A percentile compares a stretch with the other conserved stretches of the same genome.
Conservation (phyloP, 2,888 invertebrate species). For the Melinopterus prodromus region DNA sequence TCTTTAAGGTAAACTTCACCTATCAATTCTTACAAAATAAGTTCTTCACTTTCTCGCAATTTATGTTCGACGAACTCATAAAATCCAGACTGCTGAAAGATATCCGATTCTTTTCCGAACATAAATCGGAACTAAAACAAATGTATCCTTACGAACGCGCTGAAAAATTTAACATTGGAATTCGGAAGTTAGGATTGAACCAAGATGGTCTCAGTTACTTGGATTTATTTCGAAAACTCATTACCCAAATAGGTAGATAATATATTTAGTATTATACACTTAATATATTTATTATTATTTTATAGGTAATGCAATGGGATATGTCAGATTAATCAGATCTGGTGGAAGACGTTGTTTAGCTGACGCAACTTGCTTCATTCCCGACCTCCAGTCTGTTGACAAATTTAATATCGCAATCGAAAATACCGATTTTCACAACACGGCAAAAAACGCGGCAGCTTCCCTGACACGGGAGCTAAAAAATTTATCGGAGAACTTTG, state of each 20-base stretch:
- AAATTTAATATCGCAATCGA: slow-evolving; percentile 69
- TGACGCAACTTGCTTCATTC: slow-evolving; percentile 89
- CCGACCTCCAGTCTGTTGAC: slow-evolving; percentile 73
- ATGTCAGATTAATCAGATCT: slow-evolving; percentile 91
- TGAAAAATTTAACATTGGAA: slow-evolving; percentile 91
- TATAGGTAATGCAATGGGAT: slow-evolving; percentile 90
- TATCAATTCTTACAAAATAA: slow-evolving; percentile 95
- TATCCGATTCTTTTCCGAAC: slow-evolving; percentile 82
- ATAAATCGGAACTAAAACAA: slow-evolving; percentile 69
- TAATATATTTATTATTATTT: slow-evolving; percentile 28
- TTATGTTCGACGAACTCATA: slow-evolving; percentile 97
- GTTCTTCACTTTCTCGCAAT: slow-evolving; percentile 94
- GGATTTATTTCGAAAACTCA: slow-evolving; percentile 90
- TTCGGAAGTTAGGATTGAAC: slow-evolving; percentile 84
- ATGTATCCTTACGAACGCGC: slow-evolving; percentile 90
- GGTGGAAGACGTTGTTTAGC: slow-evolving; percentile 94
- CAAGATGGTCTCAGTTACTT: slow-evolving; percentile 87
- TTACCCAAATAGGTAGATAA: slow-evolving; percentile 77
- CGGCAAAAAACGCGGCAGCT: slow-evolving; percentile 72
- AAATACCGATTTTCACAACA: slow-evolving; percentile 67
- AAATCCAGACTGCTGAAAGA: slow-evolving; percentile 94
- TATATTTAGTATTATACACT: background rate
- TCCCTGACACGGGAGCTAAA: slow-evolving; percentile 81
- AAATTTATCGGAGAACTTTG: slow-evolving; percentile 76
- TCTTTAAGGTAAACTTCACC: slow-evolving; percentile 72